Base-by-base conservation (phyloP, 1,140 invertebrate species). In the Caligus rogercresseyi region DNA sequence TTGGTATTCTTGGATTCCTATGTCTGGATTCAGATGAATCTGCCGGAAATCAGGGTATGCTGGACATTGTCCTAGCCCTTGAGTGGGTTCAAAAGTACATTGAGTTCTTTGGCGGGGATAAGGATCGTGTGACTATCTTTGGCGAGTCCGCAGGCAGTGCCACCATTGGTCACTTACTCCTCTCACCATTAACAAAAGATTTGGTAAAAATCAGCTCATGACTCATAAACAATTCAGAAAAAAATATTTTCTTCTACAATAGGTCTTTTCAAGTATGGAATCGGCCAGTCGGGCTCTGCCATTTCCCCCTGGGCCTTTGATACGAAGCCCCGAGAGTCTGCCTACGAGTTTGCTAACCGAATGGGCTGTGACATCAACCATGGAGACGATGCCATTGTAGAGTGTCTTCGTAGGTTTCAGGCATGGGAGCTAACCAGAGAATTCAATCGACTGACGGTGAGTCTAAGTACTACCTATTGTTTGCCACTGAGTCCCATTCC, bases 111-210 rank as follows among this genome's bases (percentile, higher is more conserved):
- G 78, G 78, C 18, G 80, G 80, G 1, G 75, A 79, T 67, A 71
- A 76, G 1, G 67, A 74, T 31, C 71, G 72, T 23, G 75, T 83
- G 7, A 82, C 80, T 18, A 65, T 82, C 11, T 78, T 81, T 66
- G 80, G 80, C n/a, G 78, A 81, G 70, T 78, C 77, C 64, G 76
- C 79, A 15, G 80, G 80, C 1, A 77, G 78, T 1, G 76, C 76
- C n/a, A 76, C 75, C 54, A 76, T 80, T 13, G 74, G 76, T 14
- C 70, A 79, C 62, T 78, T 81, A 65, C 68, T 80, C 52, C 64
- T 82, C 4, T 78, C 78, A 0, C 75, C 74, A 4, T 68, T 73
- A 14, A 55, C 68, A 14, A 25, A 24, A 24, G 67, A 56, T 53
- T 19, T 15, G 31, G 31, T 43, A 43, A 43, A n/a, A 16, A 16